Percentiles rank a stretch among this genome's conserved stretches.
Conservation (phyloP, 2,888 invertebrate species). For the Lymantria monacha region DNA sequence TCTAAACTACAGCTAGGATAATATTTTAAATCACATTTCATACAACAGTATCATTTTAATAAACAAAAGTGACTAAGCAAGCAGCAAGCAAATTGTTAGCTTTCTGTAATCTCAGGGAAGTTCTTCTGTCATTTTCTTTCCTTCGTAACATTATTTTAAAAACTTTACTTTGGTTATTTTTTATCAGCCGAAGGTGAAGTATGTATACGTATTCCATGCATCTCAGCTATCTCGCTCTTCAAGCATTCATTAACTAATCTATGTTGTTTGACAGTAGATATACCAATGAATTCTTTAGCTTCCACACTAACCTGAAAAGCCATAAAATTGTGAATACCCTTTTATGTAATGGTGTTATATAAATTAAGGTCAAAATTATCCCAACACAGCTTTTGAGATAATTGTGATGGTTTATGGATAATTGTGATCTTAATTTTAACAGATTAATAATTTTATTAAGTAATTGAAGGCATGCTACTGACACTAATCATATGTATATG, state of each 20-base stretch:
- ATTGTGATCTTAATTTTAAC: too few relatives aligned
- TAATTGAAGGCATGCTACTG: not conserved
- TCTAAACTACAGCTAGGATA: too few relatives aligned
- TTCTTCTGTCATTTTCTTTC: not conserved
- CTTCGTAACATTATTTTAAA: not conserved
- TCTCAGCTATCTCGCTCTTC: conserved; percentile 89
- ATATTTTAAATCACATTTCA: too few relatives aligned
- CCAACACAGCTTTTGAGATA: too few relatives aligned
- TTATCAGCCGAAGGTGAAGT: conserved; percentile 78
- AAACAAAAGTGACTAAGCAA: too few relatives aligned
- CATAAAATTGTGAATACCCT: not conserved
- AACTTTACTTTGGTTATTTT: conserved; percentile 16
- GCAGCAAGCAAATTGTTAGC: too few relatives aligned
- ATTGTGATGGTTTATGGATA: too few relatives aligned
- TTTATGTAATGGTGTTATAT: not conserved
- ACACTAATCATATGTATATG: too few relatives aligned
- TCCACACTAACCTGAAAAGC: conserved; percentile 80
- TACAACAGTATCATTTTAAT: too few relatives aligned
- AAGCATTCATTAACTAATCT: conserved; percentile 87
- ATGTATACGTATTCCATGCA: conserved; percentile 91
- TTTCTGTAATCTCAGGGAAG: too few relatives aligned
- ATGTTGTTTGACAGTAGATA: conserved; percentile 88
- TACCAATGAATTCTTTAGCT: conserved; percentile 86
- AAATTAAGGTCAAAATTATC: too few relatives aligned
- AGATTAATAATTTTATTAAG: not conserved